Evolutionary conservation across 2,888 invertebrate genomes (phyloP).

Genomic region (Machimus atricapillus): DNA sequence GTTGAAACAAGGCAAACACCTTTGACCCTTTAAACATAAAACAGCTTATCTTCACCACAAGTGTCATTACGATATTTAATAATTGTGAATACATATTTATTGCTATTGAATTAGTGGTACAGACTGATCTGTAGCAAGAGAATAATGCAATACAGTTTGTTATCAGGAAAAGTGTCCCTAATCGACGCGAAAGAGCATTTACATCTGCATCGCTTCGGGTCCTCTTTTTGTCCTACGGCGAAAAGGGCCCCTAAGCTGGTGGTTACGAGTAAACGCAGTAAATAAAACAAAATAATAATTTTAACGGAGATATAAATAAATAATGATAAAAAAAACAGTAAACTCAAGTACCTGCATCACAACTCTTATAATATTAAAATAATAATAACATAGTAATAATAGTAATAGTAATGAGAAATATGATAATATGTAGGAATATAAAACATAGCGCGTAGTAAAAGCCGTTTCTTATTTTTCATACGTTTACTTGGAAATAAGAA

Average conservation of each 20-base stretch:
- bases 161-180: background rate
- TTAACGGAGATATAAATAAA: constrained; percentile 17
- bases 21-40: background rate
- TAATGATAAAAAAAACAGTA: constrained; percentile 53
- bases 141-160: constrained; percentile 15
- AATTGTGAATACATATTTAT: constrained; percentile 12
- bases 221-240: no score
- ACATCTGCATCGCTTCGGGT: background rate
- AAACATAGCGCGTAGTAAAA: constrained; percentile 23
- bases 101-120: constrained; percentile 41
- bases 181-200: background rate
- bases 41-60: constrained; percentile 51
- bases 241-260: background rate
- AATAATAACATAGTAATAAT: constrained; percentile 44
- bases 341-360: constrained; percentile 62
- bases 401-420: background rate
- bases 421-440: constrained; percentile 31
- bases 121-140: constrained; percentile 13
- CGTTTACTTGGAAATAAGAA: constrained; percentile 32
- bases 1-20: background rate
- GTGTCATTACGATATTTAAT: constrained; percentile 51
- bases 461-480: constrained; percentile 41
- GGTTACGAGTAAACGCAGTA: background rate
- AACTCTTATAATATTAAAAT: constrained; percentile 51
- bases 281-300: background rate